A percentile compares a stretch with the other conserved stretches of the same genome.
These are phyloP conservation scores for Brachycybe producta DNA, from an alignment of 2,888 invertebrate genomes.

Conservation along the genomic window DNA sequence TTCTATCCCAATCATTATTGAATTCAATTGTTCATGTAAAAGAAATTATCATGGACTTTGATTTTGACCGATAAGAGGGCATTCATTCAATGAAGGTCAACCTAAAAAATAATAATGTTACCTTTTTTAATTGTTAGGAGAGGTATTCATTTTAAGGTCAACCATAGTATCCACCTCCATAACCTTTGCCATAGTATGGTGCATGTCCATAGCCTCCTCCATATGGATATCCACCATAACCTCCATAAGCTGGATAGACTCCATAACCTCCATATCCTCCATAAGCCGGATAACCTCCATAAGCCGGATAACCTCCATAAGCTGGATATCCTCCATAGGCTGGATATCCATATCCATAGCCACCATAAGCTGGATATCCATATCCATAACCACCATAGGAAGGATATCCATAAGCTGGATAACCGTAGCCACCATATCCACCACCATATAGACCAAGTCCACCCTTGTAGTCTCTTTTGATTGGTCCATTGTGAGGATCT, in stretches of 20 bases:
- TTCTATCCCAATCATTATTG: too few relatives aligned
- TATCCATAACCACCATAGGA: conserved; percentile 1
- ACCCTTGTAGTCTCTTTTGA: not conserved
- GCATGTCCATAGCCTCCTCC: too few relatives aligned
- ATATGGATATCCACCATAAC: not conserved
- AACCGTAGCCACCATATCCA: not conserved
- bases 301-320: conserved; percentile 9
- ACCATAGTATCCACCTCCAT: too few relatives aligned
- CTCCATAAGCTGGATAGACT: conserved; percentile 6
- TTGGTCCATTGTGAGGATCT: not conserved
- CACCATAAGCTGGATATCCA: conserved; percentile 4
- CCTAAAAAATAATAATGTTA: too few relatives aligned
- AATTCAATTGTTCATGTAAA: too few relatives aligned
- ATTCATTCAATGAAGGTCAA: too few relatives aligned
- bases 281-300: not conserved
- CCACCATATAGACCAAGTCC: not conserved
- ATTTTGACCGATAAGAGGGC: too few relatives aligned
- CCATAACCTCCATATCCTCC: conserved; percentile 3
- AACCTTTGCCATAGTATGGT: too few relatives aligned
- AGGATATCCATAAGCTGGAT: not conserved
- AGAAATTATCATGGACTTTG: too few relatives aligned
- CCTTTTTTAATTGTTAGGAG: too few relatives aligned
- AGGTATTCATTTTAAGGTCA: too few relatives aligned
- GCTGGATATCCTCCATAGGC: conserved; percentile 7
- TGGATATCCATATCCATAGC: not conserved